phyloP scores from a whole-genome alignment of 2,113 vertebrate genomes.

The Ifrita kowaldi region DNA sequence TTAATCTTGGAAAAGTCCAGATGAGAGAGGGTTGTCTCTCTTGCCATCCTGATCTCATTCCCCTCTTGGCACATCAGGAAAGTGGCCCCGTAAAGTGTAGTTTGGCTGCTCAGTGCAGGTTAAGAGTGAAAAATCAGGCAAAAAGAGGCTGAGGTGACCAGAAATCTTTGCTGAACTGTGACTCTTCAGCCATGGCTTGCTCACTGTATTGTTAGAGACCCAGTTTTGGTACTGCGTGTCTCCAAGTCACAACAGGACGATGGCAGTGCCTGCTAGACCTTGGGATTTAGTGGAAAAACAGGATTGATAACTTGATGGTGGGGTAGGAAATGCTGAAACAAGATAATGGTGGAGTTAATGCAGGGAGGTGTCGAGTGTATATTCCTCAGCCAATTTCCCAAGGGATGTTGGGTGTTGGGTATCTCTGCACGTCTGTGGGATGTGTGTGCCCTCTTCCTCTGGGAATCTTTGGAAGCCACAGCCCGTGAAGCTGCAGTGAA shows the following conservation, averaged over 20 bases:
- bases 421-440: background rate
- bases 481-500: background rate
- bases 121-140: background rate
- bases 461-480: background rate
- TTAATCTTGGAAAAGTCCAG: background rate
- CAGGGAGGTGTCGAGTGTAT: background rate
- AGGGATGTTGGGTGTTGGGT: background rate
- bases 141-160: background rate
- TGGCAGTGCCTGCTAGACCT: background rate
- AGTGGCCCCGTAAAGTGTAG: background rate
- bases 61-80: background rate
- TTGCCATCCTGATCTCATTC: background rate
- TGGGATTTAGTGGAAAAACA: background rate
- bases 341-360: background rate
- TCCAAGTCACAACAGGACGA: background rate
- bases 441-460: background rate
- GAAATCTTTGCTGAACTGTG: background rate
- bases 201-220: background rate
- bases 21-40: background rate
- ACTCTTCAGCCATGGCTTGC: background rate
- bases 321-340: background rate
- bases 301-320: background rate
- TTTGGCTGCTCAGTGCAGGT: background rate
- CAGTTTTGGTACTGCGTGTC: fast-evolving
- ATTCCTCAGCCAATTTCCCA: background rate